Conservation (phyloP, 2,797 vertebrate species). For the Perodicticus potto region DNA sequence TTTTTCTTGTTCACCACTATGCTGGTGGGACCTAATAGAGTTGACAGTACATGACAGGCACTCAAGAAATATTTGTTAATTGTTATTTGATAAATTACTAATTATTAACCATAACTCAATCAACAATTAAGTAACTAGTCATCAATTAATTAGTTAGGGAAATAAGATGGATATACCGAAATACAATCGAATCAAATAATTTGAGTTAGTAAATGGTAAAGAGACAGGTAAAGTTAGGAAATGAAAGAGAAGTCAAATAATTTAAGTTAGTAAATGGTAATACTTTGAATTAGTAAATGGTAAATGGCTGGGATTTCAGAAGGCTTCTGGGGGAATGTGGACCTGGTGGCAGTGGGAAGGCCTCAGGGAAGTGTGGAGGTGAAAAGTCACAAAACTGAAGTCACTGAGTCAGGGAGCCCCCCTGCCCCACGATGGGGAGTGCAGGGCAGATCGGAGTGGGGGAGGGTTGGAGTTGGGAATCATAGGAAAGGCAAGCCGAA, state of each 20-base stretch:
- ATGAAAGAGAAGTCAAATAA: not conserved
- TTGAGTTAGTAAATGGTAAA: not conserved
- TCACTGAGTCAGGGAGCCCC: not conserved
- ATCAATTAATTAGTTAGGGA: not conserved
- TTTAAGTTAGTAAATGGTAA: not conserved
- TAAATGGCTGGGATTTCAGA: not conserved
- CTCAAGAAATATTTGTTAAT: constrained; percentile 40
- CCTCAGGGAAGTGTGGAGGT: not conserved
- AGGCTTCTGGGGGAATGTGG: not conserved
- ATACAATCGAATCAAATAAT: constrained; percentile 15
- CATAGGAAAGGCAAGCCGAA: not conserved
- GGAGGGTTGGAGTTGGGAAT: not conserved
- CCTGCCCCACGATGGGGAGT: not conserved
- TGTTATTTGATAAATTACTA: not conserved
- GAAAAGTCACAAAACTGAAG: not conserved
- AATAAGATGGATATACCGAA: not conserved
- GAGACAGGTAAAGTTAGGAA: not conserved
- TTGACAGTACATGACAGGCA: not conserved
- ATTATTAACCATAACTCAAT: not conserved
- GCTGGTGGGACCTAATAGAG: not conserved
- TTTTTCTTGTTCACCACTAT: not conserved
- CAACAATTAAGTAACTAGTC: not conserved
- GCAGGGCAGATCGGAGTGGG: not conserved
- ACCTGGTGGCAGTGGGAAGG: not conserved
- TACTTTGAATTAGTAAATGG: not conserved